phyloP scores from a whole-genome alignment of 1,140 invertebrate species.

The Neodiprion pinetum region DNA sequence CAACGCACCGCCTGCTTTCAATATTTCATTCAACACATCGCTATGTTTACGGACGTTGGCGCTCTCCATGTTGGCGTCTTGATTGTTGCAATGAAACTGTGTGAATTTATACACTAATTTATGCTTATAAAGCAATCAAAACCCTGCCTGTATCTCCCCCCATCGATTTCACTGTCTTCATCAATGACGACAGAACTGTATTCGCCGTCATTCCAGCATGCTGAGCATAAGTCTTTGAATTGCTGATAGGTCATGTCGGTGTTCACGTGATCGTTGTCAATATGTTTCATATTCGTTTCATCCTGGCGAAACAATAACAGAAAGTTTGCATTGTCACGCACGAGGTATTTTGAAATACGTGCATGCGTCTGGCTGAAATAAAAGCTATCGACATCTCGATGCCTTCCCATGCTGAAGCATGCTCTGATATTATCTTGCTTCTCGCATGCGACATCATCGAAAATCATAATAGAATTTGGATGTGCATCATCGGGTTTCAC shows the following conservation, averaged over 20 bases:
- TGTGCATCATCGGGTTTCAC: too few species aligned
- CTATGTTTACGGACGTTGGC: background rate
- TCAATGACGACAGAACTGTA: too few species aligned
- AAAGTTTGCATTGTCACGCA: background rate
- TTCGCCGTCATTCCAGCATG: too few species aligned
- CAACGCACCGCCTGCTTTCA: background rate
- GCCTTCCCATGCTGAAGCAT: too few species aligned
- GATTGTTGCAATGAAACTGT: background rate
- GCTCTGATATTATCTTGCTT: too few species aligned
- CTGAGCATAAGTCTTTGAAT: too few species aligned
- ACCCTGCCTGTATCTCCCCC: conserved; percentile 28
- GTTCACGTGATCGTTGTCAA: conserved; percentile 25
- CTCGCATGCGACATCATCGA: too few species aligned
- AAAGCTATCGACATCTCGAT: too few species aligned
- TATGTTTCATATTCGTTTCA: conserved; percentile 47
- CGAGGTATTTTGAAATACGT: too few species aligned
- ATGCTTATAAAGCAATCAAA: conserved; percentile 30
- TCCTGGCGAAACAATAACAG: conserved; percentile 52
- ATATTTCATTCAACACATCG: background rate
- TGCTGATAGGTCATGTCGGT: too few species aligned
- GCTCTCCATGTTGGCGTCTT: background rate
- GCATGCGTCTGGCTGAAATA: too few species aligned
- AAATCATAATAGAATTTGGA: too few species aligned
- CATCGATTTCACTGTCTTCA: conserved; percentile 32
- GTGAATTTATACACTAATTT: background rate